Conservation (phyloP, 2,113 vertebrate species). For the Carlito syrichta region DNA sequence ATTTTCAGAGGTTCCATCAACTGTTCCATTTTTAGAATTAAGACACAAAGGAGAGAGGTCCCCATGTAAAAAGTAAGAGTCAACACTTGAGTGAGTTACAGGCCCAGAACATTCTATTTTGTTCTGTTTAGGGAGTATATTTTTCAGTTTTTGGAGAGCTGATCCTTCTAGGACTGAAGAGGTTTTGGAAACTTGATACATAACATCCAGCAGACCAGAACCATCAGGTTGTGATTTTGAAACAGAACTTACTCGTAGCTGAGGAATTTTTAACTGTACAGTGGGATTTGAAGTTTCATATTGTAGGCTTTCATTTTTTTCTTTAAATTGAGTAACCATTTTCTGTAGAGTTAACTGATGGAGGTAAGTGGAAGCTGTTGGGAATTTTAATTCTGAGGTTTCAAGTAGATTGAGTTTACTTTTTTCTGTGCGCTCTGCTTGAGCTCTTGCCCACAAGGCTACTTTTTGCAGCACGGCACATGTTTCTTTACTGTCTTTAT, state of each 20-base stretch:
- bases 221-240: conserved; percentile 89
- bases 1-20: conserved; percentile 91
- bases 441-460: conserved; percentile 93
- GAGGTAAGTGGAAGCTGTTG: conserved; percentile 93
- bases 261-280: conserved; percentile 94
- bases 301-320: conserved; percentile 88
- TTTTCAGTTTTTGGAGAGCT: conserved; percentile 93
- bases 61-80: conserved; percentile 90
- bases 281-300: conserved; percentile 86
- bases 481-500: conserved; percentile 92
- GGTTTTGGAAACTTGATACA: conserved; percentile 92
- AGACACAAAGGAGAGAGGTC: conserved; percentile 95
- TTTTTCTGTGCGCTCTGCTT: conserved; percentile 91
- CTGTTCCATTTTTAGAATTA: conserved; percentile 90
- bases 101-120: conserved; percentile 90
- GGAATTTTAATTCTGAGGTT: conserved; percentile 93
- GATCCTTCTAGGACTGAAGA: conserved; percentile 89
- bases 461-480: conserved; percentile 96
- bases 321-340: conserved; percentile 92
- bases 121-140: conserved; percentile 92
- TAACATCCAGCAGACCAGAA: conserved; percentile 90
- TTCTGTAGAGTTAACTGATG: conserved; percentile 95
- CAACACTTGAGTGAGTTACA: conserved; percentile 88
- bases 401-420: conserved; percentile 88
- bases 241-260: conserved; percentile 89